Evolutionary conservation across 2,888 invertebrate species (phyloP), one percentile per base, ranked within the genome.

Genomic region (Koerneria pararmatus): DNA sequence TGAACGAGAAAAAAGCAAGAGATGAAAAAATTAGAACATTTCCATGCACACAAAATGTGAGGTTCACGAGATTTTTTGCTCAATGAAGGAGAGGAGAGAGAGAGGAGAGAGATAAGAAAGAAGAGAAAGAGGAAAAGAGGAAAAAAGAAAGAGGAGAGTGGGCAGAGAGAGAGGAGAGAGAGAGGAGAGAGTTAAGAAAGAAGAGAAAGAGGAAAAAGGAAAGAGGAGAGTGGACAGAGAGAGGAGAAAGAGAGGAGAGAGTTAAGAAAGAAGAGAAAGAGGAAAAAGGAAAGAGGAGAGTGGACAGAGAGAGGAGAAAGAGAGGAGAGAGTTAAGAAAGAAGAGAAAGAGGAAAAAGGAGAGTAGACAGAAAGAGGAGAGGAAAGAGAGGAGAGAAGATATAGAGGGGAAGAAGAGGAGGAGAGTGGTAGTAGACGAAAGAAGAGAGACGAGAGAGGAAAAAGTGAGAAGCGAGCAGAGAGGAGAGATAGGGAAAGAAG

Each of bases 221-320:
- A 27, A 6, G 57, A 57, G 37, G 35, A 29, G 57, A 57, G 34
- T 37, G 57, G 27, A 57, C 57, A 41, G 27, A 59, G 59, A 29
- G 46, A 46, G 19, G 59, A 31, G 19, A 29, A 41, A 34, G 31
- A 27, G n/a, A 32, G 31, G 35, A 57, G 59, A 46, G 60, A 29
- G 27, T 46, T 41, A 41, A 37, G 37, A 37, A 46, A 31, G 46
- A 35, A n/a, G 59, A 41, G 35, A 51, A 46, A 34, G 31, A 34
- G 48, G 48, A 32, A 29, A 41, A 41, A 46, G 59, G n/a, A 24
- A 49, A 27, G n/a, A 32, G 31, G 35, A 57, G 59, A 46, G 60
- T n/a, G 27, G 60, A 58, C 46, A 37, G 37, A 37, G 48, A 31
- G 46, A 35, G 27, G 59, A 41, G 35, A 51, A 46, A 53, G 62